Conservation (phyloP, 2,888 invertebrate genomes). For the Protodeltote pygarga region DNA sequence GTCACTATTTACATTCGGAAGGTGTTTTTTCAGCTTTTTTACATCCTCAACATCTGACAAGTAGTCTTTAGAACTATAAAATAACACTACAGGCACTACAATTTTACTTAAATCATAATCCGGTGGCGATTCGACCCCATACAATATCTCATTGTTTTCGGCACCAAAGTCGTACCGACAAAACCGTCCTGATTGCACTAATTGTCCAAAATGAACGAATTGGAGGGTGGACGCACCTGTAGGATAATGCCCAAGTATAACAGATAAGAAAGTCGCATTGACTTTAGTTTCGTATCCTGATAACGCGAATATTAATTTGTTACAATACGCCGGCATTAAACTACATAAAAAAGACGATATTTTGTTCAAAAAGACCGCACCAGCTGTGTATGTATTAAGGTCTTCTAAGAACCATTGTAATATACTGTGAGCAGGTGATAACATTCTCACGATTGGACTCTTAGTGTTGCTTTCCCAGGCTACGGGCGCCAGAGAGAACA, state of each 20-base stretch:
- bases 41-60: slow-evolving; percentile 85
- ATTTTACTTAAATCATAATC: slow-evolving; percentile 67
- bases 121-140: slow-evolving; percentile 72
- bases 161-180: slow-evolving; percentile 68
- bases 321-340: slow-evolving; percentile 56
- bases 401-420: slow-evolving; percentile 55
- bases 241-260: slow-evolving; percentile 88
- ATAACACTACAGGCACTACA: slow-evolving; percentile 64
- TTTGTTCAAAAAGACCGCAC: slow-evolving; percentile 59
- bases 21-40: slow-evolving; percentile 57
- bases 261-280: slow-evolving; percentile 83
- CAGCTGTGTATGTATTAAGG: slow-evolving; percentile 55
- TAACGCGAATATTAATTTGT: slow-evolving; percentile 57
- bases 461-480: slow-evolving; percentile 82
- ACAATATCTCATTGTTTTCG: slow-evolving; percentile 64
- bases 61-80: slow-evolving; percentile 71
- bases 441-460: slow-evolving; percentile 65
- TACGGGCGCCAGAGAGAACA: slow-evolving; percentile 87
- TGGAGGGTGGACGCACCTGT: slow-evolving; percentile 85
- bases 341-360: slow-evolving; percentile 61
- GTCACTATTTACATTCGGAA: slow-evolving; percentile 83
- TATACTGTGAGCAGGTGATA: slow-evolving; percentile 58
- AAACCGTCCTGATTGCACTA: slow-evolving; percentile 67
- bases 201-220: slow-evolving; percentile 77
- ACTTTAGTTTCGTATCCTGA: slow-evolving; percentile 62